These are phyloP conservation scores for Vulpes vulpes DNA, from an alignment of 2,113 vertebrate genomes.

Conservation along the genomic window DNA sequence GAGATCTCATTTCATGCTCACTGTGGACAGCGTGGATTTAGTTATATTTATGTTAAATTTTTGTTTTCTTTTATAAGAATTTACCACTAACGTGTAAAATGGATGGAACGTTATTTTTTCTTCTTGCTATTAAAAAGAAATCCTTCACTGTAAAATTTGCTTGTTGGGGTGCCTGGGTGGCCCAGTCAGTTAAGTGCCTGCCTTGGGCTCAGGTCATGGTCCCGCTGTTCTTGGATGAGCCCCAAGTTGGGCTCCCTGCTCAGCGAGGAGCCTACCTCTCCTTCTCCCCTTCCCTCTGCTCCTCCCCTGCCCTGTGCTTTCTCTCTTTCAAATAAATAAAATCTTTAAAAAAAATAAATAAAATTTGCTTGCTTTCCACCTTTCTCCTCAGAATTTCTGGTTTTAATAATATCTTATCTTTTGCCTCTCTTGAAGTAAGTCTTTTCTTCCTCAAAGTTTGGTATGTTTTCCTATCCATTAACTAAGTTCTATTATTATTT, in stretches of 20 bases:
- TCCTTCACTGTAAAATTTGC: background rate
- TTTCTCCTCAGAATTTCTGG: background rate
- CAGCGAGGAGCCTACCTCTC: too few species aligned
- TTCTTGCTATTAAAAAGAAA: background rate
- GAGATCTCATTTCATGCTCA: background rate
- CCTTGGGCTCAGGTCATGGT: too few species aligned
- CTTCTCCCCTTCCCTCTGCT: too few species aligned
- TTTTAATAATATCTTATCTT: constrained; percentile 3
- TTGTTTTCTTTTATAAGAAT: background rate
- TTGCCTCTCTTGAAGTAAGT: background rate
- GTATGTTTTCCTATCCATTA: background rate
- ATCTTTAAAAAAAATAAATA: background rate
- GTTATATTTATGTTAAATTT: background rate
- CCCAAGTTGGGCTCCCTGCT: too few species aligned
- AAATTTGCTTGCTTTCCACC: background rate
- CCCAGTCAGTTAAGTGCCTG: too few species aligned
- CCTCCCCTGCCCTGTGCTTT: too few species aligned
- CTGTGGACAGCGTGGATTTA: background rate
- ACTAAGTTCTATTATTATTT: background rate
- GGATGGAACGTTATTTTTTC: background rate
- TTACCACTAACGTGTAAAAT: background rate
- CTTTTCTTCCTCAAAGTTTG: constrained; percentile 36
- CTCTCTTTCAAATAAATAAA: too few species aligned
- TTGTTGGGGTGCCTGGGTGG: background rate
- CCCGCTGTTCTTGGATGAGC: too few species aligned